Conservation (phyloP, 2,797 vertebrate genomes). For the Trachurus trachurus region DNA sequence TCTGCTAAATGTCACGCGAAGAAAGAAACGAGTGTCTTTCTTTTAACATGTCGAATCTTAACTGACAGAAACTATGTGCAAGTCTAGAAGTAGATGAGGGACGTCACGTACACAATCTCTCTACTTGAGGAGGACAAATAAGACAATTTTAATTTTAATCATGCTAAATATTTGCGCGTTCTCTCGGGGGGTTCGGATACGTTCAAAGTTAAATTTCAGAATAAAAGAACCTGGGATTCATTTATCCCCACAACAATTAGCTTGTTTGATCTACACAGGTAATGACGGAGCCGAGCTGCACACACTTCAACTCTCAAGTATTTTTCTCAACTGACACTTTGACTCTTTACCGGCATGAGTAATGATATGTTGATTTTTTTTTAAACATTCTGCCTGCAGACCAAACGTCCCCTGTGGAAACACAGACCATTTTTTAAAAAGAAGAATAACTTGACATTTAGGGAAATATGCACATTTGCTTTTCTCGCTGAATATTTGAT, state of each 20-base stretch:
- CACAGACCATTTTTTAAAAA: not conserved
- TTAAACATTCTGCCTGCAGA: not conserved
- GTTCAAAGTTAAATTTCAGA: not conserved
- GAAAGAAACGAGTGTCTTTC: no score
- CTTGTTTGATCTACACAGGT: conserved; percentile 31
- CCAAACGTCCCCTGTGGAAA: not conserved
- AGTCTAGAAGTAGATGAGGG: not conserved
- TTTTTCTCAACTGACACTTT: not conserved
- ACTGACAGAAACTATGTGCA: not conserved
- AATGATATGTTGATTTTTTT: conserved; percentile 8
- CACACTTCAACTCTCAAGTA: no score
- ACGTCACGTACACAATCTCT: no score
- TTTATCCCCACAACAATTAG: conserved; percentile 53
- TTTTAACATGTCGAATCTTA: not conserved
- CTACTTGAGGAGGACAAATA: no score
- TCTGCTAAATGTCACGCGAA: not conserved
- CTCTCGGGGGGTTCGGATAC: no score
- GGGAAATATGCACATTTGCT: not conserved
- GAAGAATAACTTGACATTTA: not conserved
- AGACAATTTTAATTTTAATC: conserved; percentile 41
- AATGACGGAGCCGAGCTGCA: conserved; percentile 20
- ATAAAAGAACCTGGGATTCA: conserved; percentile 23
- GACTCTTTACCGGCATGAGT: not conserved
- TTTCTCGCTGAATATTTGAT: not conserved
- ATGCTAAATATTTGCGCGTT: conserved; percentile 5